Conservation (phyloP, 2,888 invertebrate species). For the Plebejus anna region DNA sequence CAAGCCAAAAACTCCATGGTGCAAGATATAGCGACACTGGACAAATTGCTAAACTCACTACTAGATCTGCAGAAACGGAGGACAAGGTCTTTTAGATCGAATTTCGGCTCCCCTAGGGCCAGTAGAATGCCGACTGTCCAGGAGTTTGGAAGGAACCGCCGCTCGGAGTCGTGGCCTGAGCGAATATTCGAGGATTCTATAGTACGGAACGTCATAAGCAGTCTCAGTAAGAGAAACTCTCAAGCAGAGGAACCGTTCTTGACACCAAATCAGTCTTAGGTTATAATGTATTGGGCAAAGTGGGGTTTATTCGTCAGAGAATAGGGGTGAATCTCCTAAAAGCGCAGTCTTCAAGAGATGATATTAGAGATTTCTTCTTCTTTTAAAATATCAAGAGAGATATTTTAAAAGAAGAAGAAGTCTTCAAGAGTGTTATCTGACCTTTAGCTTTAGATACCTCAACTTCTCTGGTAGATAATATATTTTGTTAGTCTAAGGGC, state of each 20-base stretch:
- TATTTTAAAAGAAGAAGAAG: too few species aligned
- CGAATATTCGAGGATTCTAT: slow-evolving; percentile 66
- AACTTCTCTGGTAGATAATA: too few species aligned
- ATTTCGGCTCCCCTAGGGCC: slow-evolving; percentile 58
- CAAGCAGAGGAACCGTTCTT: slow-evolving; percentile 63
- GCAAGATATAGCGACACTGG: slow-evolving; percentile 82
- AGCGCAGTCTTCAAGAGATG: too few species aligned
- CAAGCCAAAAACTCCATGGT: slow-evolving; percentile 56
- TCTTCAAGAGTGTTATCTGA: too few species aligned
- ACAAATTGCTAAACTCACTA: slow-evolving; percentile 81
- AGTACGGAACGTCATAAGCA: slow-evolving; percentile 63
- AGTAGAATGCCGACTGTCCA: slow-evolving; percentile 56
- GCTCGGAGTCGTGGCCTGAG: slow-evolving; percentile 69
- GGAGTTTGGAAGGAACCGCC: slow-evolving; percentile 47
- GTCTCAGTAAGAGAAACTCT: slow-evolving; percentile 57
- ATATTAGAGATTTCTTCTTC: too few species aligned
- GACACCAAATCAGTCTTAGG: slow-evolving; percentile 55
- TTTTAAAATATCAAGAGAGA: too few species aligned
- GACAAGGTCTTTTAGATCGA: slow-evolving; percentile 56
- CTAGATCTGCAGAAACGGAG: slow-evolving; percentile 69
- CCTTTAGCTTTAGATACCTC: too few species aligned
- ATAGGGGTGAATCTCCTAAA: too few species aligned
- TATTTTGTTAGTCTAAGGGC: background rate
- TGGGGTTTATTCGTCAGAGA: background rate
- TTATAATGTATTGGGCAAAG: background rate